Evolutionary conservation across 2,888 invertebrate genomes (phyloP), one percentile per base, ranked within the genome.

Genomic region (Patella depressa): DNA sequence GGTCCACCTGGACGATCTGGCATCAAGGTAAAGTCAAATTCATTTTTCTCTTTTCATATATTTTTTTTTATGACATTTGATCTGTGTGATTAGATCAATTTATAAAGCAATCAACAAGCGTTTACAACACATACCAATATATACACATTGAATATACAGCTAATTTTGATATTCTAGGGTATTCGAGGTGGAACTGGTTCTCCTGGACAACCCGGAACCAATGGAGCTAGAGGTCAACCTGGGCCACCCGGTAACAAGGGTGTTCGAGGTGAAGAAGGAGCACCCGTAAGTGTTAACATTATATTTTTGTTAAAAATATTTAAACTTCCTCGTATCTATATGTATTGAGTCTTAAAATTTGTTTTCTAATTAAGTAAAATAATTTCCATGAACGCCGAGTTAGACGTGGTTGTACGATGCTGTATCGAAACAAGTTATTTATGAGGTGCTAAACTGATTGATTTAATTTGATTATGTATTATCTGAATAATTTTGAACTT

Each of bases 221-320:
- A 96, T 87, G 96, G 96, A 0, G 94, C 94, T 15, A 93, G 92
- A 90, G 97, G 97, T 12, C 93, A 94, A 72, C 92, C 95, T 81
- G 97, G 97, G 59, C 95, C 72, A 19, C 80, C 85, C 11, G 89
- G 89, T 65, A 80, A 81, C 53, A 88, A 88, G 71, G 87, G 86
- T 73, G 34, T 79, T 3, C 77, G 83, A 15, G 86, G 90, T 71
- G 86, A 86, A 57, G 80, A 79, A 17, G 88, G 88, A 54, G 74
- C 76, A 69, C 53, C 84, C 19, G 87, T 89, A 78, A 84, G 86
- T 84, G 54, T 12, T 29, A 5, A 3, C 15, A 77, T 24, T 17
- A 29, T n/a, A 75, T 45, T 45, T 9, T 45, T 45, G 45, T 45
- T 9, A 5, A 9, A 5, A 45, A 7, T 5, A 1, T 45, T 45